Conservation (phyloP, 2,888 invertebrate genomes). For the Leptothorax acervorum region DNA sequence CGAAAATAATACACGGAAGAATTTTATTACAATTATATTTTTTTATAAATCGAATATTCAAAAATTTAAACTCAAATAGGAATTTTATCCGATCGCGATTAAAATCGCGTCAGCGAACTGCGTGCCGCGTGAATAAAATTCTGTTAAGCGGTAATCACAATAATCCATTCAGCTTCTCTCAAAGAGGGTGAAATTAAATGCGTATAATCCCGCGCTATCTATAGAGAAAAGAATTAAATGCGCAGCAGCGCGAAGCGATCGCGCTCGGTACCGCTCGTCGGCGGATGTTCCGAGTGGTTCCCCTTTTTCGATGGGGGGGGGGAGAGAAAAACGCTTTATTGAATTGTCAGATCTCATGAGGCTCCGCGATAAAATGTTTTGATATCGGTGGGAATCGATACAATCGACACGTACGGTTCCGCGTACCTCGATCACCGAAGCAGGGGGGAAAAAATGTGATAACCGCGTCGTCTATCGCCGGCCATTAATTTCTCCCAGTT, state of each 20-base stretch:
- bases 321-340: slow-evolving; percentile 19
- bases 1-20: neutral
- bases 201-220: neutral
- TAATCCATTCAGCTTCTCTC: slow-evolving; percentile 16
- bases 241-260: neutral
- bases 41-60: neutral
- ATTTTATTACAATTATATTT: neutral
- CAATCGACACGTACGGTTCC: slow-evolving; percentile 22
- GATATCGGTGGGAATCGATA: slow-evolving; percentile 32
- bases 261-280: neutral
- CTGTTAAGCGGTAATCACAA: slow-evolving; percentile 4
- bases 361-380: slow-evolving; percentile 50
- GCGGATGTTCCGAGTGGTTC: neutral
- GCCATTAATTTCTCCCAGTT: slow-evolving; percentile 49
- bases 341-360: slow-evolving; percentile 42
- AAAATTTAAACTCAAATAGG: neutral
- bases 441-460: slow-evolving; percentile 44
- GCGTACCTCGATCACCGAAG: neutral
- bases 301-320: neutral
- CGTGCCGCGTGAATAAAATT: neutral
- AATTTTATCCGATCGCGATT: neutral
- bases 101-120: neutral
- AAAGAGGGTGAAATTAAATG: slow-evolving; percentile 24
- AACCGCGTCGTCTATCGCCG: slow-evolving; percentile 51
- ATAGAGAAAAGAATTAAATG: slow-evolving; percentile 8